Evolutionary conservation across 2,113 vertebrate genomes (phyloP), one percentile per base, ranked within the genome.

Genomic region (Larimichthys crocea): DNA sequence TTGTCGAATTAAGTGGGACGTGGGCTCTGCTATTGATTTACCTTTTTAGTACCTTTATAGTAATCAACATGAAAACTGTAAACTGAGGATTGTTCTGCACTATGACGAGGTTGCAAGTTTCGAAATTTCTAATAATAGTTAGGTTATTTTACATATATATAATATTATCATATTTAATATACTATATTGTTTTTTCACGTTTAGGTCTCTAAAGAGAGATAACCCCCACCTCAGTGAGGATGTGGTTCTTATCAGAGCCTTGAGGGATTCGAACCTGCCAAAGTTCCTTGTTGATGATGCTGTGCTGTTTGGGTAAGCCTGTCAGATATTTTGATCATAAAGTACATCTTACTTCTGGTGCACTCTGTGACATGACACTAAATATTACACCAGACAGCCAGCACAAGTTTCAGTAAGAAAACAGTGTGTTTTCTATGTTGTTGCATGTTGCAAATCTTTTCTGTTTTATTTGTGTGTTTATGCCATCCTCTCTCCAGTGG

Each of bases 201-300:
- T 46, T 89, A 97, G 96, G 35, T 96, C 96, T 84, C 89, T 97
- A 61, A 97, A 96, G 86, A 95, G 96, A 90, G 94, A 95, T 60
- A 94, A 96, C 76, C 96, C 95, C 50, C 6, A 95, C 44, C 90
- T 97, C 49, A 96, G 82, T 86, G 96, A 97, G 86, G 96, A 97
- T 3, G 95, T 97, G 53, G 96, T 97, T 26, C 91, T 97, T 70
- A 96, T 97, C 89, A 92, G 96, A 94, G 96, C 96, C 15, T 92
- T 97, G 82, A 91, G 96, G 79, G 97, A 97, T 79, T 96, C 96
- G 71, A 97, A 96, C 80, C 93, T 97, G 35, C 97, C 96, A 40
- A 97, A 97, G 86, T 97, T 98, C 89, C 93, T 97, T 57, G 92
- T 94, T 55, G 95, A 96, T 35, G 96, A 96, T 26, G 91, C 95